Percentiles rank a stretch among this genome's conserved stretches.
Conservation (phyloP, 2,888 invertebrate genomes). For the Dryadula phaetusa region DNA sequence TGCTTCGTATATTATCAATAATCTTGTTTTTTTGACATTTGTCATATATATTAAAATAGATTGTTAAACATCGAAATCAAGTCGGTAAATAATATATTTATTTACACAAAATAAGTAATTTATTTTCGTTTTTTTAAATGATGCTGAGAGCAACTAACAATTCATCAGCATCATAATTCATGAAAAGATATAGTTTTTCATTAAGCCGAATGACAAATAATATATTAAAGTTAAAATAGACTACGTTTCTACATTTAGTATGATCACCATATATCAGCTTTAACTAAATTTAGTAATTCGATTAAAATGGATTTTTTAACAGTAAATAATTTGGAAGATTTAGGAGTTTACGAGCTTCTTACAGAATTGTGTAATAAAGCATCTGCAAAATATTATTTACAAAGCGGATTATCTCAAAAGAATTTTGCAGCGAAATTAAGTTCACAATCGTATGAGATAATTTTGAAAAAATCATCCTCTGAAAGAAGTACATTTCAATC, state of each 20-base stretch:
- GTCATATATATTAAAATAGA: no score
- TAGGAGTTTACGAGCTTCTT: constrained; percentile 71
- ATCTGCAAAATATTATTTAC: constrained; percentile 61
- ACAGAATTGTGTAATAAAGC: constrained; percentile 70
- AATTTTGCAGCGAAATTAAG: constrained; percentile 66
- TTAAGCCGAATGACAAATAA: not conserved
- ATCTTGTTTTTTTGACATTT: no score
- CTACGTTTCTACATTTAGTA: not conserved
- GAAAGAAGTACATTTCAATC: constrained; percentile 54
- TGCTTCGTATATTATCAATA: no score
- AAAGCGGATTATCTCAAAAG: constrained; percentile 64
- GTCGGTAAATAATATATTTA: no score
- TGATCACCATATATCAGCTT: not conserved
- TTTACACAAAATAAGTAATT: no score
- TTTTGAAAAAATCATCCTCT: constrained; percentile 68
- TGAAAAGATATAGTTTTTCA: not conserved
- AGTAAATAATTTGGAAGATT: constrained; percentile 46
- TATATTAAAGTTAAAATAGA: not conserved
- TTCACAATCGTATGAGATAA: constrained; percentile 71
- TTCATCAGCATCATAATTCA: not conserved
- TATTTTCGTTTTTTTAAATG: not conserved
- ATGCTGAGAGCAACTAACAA: not conserved
- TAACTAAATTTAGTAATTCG: not conserved
- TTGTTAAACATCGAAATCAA: no score
- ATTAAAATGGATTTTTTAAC: constrained; percentile 9